Evolutionary conservation across 1,140 invertebrate species (phyloP).

Genomic region (Macrobrachium nipponense): DNA sequence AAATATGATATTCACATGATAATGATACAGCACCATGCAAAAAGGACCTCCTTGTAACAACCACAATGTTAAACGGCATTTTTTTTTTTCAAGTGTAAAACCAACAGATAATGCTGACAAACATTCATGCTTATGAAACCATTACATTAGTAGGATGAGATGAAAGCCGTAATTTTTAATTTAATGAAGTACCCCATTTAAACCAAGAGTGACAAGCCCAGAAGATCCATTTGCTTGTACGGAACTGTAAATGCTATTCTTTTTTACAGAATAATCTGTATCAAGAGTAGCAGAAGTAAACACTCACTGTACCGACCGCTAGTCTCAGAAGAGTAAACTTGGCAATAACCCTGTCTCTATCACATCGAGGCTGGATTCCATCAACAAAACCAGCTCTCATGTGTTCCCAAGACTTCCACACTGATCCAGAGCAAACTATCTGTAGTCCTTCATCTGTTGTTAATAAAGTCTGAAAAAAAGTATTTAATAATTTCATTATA

Average conservation of each 20-base stretch:
- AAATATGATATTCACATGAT: too few relatives aligned
- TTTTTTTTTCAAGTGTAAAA: too few relatives aligned
- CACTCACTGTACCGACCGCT: slow-evolving; percentile 35
- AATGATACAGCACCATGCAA: too few relatives aligned
- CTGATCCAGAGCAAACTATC: slow-evolving; percentile 52
- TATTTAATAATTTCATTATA: neutral
- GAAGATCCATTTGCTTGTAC: too few relatives aligned
- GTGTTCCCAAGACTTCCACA: slow-evolving; percentile 55
- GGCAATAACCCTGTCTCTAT: slow-evolving; percentile 38
- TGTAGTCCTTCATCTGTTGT: slow-evolving; percentile 45
- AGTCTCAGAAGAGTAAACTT: slow-evolving; percentile 47
- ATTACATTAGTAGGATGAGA: too few relatives aligned
- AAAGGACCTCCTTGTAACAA: too few relatives aligned
- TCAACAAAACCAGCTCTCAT: slow-evolving; percentile 42
- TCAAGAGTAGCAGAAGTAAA: slow-evolving; percentile 19
- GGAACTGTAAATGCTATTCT: slow-evolving; percentile 16
- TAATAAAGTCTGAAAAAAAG: slow-evolving; percentile 9
- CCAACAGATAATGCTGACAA: too few relatives aligned
- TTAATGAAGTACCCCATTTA: too few relatives aligned
- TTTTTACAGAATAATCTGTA: neutral
- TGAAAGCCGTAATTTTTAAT: too few relatives aligned
- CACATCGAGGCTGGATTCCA: slow-evolving; percentile 34
- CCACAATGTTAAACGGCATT: too few relatives aligned
- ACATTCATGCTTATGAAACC: too few relatives aligned
- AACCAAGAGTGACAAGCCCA: too few relatives aligned